Percentiles rank a stretch among this genome's conserved stretches.
Evolutionary conservation across 53 echinoderm and acorn worm species (phyloP).

Genomic region (Temnopleurus reevesii): DNA sequence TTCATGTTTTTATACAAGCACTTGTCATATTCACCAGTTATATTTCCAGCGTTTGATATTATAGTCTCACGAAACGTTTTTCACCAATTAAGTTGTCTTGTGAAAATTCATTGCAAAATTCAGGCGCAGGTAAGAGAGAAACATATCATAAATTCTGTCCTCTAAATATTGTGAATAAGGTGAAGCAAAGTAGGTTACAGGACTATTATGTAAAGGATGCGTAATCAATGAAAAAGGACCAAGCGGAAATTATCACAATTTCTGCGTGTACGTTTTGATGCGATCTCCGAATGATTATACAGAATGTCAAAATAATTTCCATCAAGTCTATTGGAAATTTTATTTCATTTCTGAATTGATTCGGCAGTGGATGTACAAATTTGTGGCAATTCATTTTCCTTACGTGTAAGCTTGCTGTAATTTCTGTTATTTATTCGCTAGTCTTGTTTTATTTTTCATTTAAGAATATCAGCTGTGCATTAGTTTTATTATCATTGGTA

Average conservation of each 20-base stretch:
- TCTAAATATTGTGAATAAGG: no score
- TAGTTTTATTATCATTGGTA: neutral
- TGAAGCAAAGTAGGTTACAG: no score
- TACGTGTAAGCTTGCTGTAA: slow-evolving; percentile 11
- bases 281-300: no score
- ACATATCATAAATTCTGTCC: no score
- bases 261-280: neutral
- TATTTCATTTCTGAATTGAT: neutral
- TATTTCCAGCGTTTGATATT: no score
- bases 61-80: no score
- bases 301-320: neutral
- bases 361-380: neutral
- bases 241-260: neutral
- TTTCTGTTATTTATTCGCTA: slow-evolving; percentile 42
- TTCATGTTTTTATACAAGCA: slow-evolving; percentile 29
- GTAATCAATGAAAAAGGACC: no score
- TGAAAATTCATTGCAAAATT: no score
- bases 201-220: no score
- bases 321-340: neutral
- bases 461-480: slow-evolving; percentile 13
- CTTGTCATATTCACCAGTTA: neutral
- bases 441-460: slow-evolving; percentile 21
- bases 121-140: no score
- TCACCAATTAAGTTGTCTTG: no score
- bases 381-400: slow-evolving; percentile 20